A percentile compares a stretch with the other conserved stretches of the same genome.
These are phyloP conservation scores for Cyphomyrus plagiostoma DNA, from an alignment of 2,113 vertebrate species.

Conservation along the genomic window DNA sequence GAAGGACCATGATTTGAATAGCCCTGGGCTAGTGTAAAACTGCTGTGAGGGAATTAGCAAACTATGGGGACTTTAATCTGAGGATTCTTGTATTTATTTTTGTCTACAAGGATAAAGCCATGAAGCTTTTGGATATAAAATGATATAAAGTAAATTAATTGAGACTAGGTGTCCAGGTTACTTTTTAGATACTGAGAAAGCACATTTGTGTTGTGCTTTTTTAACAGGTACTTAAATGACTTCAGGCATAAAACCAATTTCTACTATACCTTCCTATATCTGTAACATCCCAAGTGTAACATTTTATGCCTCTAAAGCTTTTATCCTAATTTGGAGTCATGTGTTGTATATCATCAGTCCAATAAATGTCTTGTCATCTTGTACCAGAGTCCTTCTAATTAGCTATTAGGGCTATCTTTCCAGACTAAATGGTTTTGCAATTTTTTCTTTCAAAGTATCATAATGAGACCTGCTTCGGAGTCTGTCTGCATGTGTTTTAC, in stretches of 20 bases:
- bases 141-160: neutral
- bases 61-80: neutral
- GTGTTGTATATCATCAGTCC: neutral
- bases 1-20: no score
- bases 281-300: neutral
- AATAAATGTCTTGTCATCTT: neutral
- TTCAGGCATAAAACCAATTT: neutral
- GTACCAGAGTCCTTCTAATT: neutral
- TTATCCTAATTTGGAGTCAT: neutral
- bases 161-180: neutral
- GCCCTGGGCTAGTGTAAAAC: no score
- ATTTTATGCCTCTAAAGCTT: neutral
- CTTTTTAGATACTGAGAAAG: neutral
- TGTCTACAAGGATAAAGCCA: neutral
- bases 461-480: neutral
- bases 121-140: neutral
- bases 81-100: neutral
- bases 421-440: slow-evolving; percentile 5
- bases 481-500: neutral
- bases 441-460: neutral
- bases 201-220: neutral
- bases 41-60: neutral
- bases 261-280: neutral
- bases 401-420: neutral
- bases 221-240: neutral